Evolutionary conservation across 2,888 invertebrate genomes (phyloP).

Genomic region (Acrocyrtus sp.): DNA sequence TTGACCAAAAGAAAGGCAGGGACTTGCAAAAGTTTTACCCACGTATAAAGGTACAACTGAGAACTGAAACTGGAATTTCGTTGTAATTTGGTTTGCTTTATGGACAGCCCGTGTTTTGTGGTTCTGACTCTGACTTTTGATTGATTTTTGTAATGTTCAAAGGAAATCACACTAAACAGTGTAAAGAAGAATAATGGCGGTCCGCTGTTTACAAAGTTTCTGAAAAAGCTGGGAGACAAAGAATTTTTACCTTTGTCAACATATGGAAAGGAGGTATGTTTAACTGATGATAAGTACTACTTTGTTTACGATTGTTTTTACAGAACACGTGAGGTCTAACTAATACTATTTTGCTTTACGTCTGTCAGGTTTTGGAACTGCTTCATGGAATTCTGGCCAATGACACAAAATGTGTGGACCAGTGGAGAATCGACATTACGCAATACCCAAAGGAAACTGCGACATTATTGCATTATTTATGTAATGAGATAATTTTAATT

Average conservation of each 20-base stretch:
- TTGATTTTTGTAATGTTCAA: constrained; percentile 10
- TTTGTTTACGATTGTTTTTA: no score
- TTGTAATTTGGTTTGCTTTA: no score
- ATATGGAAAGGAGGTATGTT: constrained; percentile 60
- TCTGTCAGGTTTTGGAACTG: constrained; percentile 55
- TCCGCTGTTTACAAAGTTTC: constrained; percentile 58
- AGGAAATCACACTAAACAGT: constrained; percentile 53
- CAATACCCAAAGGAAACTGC: constrained; percentile 59
- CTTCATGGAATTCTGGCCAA: constrained; percentile 60
- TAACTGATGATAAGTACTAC: no score
- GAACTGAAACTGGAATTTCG: no score
- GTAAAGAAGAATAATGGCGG: constrained; percentile 53
- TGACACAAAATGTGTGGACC: constrained; percentile 49
- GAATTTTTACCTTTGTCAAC: constrained; percentile 55
- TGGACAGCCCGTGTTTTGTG: no score
- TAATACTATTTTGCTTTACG: background rate
- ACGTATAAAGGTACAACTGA: constrained; percentile 59
- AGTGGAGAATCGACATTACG: constrained; percentile 56
- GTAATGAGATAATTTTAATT: constrained; percentile 34
- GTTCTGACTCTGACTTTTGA: no score
- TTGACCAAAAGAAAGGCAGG: constrained; percentile 59
- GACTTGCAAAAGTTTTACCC: constrained; percentile 63
- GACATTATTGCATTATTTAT: constrained; percentile 55
- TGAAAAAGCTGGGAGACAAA: constrained; percentile 57
- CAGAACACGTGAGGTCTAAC: background rate